These are phyloP conservation scores for Caenorhabditis imperialis DNA, from an alignment of 2,888 invertebrate genomes.

Conservation along the genomic window DNA sequence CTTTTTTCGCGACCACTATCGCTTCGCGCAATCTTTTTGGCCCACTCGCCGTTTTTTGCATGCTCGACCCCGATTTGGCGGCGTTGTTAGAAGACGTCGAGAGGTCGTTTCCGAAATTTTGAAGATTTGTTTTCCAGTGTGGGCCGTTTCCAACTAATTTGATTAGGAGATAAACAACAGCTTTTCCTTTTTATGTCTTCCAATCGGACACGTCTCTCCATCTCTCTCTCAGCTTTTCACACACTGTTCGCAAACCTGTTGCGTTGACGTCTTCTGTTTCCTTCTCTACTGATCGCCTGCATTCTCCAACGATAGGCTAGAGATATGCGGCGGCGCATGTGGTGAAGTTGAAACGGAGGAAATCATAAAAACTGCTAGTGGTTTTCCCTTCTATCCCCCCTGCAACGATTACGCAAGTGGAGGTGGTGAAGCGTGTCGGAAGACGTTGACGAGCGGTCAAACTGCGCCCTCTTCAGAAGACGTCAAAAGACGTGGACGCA, in stretches of 20 bases:
- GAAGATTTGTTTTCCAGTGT: too few species aligned
- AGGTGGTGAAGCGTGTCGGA: constrained; percentile 49
- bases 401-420: constrained; percentile 40
- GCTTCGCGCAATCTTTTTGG: constrained; percentile 49
- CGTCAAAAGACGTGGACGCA: too few species aligned
- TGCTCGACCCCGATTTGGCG: too few species aligned
- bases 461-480: constrained; percentile 3
- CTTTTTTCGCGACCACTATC: constrained; percentile 15
- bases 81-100: too few species aligned
- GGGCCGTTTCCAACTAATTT: constrained; percentile 19
- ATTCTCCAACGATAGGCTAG: too few species aligned
- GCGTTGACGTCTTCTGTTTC: background rate
- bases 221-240: constrained; percentile 1
- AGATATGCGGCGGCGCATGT: too few species aligned
- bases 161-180: constrained; percentile 7
- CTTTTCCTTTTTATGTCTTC: constrained; percentile 24
- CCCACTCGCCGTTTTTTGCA: background rate
- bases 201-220: background rate
- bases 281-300: too few species aligned
- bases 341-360: too few species aligned
- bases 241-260: constrained; percentile 47
- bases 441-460: constrained; percentile 1
- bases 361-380: too few species aligned
- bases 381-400: too few species aligned
- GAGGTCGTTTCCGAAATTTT: too few species aligned